phyloP scores from a whole-genome alignment of 92 coral and sea anemone genomes.

The Montipora capitata region DNA sequence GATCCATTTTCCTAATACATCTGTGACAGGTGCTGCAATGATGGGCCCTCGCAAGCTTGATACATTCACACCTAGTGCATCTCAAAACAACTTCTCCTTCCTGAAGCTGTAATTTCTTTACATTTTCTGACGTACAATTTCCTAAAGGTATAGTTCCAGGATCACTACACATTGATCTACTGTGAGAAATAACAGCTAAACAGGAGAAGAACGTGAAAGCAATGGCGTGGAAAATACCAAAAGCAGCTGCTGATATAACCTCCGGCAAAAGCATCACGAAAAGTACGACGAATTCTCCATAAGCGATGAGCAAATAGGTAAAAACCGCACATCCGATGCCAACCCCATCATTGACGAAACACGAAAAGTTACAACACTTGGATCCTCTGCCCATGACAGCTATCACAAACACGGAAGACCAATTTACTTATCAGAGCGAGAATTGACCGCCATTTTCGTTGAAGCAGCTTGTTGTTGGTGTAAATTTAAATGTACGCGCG shows the following conservation, averaged over 20 bases:
- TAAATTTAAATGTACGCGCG: too few species aligned
- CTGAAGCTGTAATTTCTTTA: conserved; percentile 86
- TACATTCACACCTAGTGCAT: conserved; percentile 99
- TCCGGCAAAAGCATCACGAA: conserved; percentile 98
- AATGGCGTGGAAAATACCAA: conserved; percentile 91
- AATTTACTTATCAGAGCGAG: too few species aligned
- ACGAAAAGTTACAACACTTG: conserved; percentile 85
- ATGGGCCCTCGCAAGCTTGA: conserved; percentile 96
- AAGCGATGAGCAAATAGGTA: conserved; percentile 93
- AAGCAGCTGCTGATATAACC: conserved; percentile 76
- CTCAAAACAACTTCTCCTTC: conserved; percentile 96
- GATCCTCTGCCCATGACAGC: conserved; percentile 76
- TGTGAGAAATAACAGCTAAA: conserved; percentile 95
- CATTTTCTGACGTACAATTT: conserved; percentile 94
- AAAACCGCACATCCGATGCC: conserved; percentile 98
- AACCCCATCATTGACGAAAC: conserved; percentile 98
- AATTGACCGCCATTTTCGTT: too few species aligned
- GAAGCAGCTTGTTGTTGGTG: too few species aligned
- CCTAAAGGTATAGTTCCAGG: conserved; percentile 99
- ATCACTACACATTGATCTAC: conserved; percentile 96
- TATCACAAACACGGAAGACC: conserved; percentile 29
- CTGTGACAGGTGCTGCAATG: conserved; percentile 99
- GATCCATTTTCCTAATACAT: conserved; percentile 99
- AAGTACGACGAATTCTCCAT: conserved; percentile 97
- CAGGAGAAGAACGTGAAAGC: conserved; percentile 84